phyloP scores from a whole-genome alignment of 2,113 vertebrate genomes.

The Dicaeum eximium region DNA sequence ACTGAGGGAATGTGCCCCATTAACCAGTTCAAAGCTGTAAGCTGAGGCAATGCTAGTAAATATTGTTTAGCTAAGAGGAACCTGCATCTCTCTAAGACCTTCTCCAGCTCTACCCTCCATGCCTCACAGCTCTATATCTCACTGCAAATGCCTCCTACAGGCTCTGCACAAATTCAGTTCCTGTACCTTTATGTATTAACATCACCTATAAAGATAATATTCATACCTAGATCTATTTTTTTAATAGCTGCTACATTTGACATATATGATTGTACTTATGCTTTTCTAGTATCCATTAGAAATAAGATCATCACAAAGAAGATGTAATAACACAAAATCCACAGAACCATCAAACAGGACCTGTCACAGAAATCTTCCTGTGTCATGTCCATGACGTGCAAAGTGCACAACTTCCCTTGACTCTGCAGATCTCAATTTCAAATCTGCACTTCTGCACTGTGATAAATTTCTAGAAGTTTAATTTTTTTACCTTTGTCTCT shows the following conservation, averaged over 20 bases:
- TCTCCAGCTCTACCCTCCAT: neutral
- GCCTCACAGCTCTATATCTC: neutral
- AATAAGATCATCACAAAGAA: neutral
- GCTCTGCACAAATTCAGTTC: neutral
- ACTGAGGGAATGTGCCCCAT: slow-evolving; percentile 35
- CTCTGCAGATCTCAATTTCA: neutral
- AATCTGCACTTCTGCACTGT: neutral
- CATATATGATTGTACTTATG: neutral
- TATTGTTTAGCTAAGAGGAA: neutral
- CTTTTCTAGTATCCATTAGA: neutral
- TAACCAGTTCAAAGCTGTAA: slow-evolving; percentile 58
- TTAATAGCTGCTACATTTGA: neutral
- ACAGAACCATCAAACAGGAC: neutral
- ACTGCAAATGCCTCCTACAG: neutral
- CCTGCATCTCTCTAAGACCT: neutral
- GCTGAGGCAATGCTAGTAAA: neutral
- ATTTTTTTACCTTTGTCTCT: neutral
- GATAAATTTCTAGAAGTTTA: neutral
- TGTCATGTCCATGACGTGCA: neutral
- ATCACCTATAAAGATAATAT: neutral
- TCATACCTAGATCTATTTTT: neutral
- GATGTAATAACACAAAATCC: neutral
- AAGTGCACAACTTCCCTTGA: neutral
- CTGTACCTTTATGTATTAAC: neutral
- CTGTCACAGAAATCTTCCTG: neutral